Evolutionary conservation across 2,113 vertebrate genomes (phyloP), one percentile per base, ranked within the genome.

Genomic region (Turdus rufiventris): DNA sequence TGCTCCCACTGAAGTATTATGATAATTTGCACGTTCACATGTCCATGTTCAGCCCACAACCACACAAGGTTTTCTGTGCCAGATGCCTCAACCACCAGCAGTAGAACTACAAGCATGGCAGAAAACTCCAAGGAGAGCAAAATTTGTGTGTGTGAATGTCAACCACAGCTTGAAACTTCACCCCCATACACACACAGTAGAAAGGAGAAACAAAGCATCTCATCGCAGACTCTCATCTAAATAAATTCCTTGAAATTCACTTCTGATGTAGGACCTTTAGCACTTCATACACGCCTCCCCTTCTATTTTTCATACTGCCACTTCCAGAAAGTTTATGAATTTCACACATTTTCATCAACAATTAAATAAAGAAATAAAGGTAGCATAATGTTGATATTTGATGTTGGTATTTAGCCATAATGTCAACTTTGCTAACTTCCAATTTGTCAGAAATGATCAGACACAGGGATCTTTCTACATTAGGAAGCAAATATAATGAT

Each of bases 31-130:
- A 40, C 2, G 9, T 31, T 80, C 72, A 12, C 43, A 18, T 21
- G 14, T 23, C 26, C 72, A 33, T 2, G 1, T 28, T 53, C 18
- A 60, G 54, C 28, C 23, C 38, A 60, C 18, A 53, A 28, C 12
- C 8, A 4, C 33, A 48, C 26, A 6, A 4, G 14, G 43, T 14
- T 19, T 63, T 62, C 82, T 40, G n/a, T 14, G 11, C 28, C 40
- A 51, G 31, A 8, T 36, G 15, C 43, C 56, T 56, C 9, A 62
- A 20, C 28, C 60, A 86, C 33, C 29, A 48, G 1, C 25, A 63
- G 38, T 7, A 1, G 83, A 25, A 42, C 42, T 1, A 0, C 0
- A 0, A 76, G 50, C 4, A 2, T 5, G 14, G 71, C 48, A 91
- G 57, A 57, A 79, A 71, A 24, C 14, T 36, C 75, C 19, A 62